These are phyloP conservation scores for Bothrops jararaca DNA, from an alignment of 2,113 vertebrate species.

Conservation along the genomic window DNA sequence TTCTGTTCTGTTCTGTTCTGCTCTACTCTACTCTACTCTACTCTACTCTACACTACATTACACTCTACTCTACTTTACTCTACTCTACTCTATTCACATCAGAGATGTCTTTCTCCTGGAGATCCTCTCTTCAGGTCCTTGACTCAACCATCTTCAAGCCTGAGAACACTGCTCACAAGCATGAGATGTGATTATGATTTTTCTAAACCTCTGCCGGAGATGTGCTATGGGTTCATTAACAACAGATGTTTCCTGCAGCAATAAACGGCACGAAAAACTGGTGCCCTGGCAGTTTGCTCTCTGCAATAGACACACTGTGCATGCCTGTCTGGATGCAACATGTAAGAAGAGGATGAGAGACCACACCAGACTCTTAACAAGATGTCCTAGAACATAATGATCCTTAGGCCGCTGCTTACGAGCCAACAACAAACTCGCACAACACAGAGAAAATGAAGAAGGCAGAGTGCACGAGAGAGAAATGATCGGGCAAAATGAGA, in stretches of 20 bases:
- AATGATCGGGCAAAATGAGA: neutral
- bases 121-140: neutral
- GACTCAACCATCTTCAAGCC: neutral
- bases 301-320: neutral
- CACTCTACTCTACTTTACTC: too few relatives aligned
- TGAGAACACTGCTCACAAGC: neutral
- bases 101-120: neutral
- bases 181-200: neutral
- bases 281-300: neutral
- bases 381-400: slow-evolving; percentile 5
- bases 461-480: neutral
- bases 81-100: too few relatives aligned
- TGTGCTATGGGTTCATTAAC: slow-evolving; percentile 1
- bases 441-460: neutral
- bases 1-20: too few relatives aligned
- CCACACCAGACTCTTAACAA: neutral
- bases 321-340: neutral
- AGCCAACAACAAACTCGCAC: neutral
- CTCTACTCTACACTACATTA: too few relatives aligned
- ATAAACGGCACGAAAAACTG: neutral
- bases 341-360: neutral
- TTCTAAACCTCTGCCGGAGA: neutral
- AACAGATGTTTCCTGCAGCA: neutral
- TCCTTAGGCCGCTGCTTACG: neutral
- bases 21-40: too few relatives aligned